phyloP scores from a whole-genome alignment of 2,888 invertebrate genomes.

The Atrina japonica region DNA sequence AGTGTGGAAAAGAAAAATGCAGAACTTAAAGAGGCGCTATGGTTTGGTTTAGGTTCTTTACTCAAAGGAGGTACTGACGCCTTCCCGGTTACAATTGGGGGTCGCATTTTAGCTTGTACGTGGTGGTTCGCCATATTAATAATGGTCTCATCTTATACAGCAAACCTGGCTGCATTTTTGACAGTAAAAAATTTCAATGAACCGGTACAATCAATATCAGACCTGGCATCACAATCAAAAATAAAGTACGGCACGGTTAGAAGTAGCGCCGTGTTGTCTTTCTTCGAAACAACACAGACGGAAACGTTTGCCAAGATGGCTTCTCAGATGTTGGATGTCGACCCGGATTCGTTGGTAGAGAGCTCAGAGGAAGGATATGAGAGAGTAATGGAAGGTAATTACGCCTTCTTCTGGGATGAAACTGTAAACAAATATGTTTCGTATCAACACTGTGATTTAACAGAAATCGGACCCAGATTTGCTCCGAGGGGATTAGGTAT shows the following conservation, averaged over 20 bases:
- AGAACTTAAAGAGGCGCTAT: constrained; percentile 75
- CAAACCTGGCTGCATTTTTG: constrained; percentile 78
- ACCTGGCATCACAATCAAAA: constrained; percentile 75
- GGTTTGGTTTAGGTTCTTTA: constrained; percentile 78
- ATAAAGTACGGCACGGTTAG: constrained; percentile 79
- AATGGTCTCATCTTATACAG: constrained; percentile 79
- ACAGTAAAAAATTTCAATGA: constrained; percentile 79
- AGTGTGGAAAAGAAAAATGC: constrained; percentile 62
- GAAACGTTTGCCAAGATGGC: constrained; percentile 79
- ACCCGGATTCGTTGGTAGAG: constrained; percentile 74
- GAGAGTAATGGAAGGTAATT: constrained; percentile 75
- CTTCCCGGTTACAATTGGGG: constrained; percentile 71
- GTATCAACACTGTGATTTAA: constrained; percentile 74
- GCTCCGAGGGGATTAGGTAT: constrained; percentile 79
- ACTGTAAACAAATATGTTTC: constrained; percentile 78
- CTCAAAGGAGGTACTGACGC: constrained; percentile 76
- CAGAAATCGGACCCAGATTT: constrained; percentile 78
- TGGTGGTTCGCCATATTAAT: constrained; percentile 80
- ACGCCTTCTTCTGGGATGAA: constrained; percentile 80
- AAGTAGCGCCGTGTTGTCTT: constrained; percentile 75
- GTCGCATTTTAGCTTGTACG: constrained; percentile 76
- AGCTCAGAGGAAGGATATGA: constrained; percentile 71
- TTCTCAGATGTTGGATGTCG: constrained; percentile 75
- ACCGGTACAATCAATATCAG: constrained; percentile 77
- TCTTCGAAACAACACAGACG: constrained; percentile 77